Conservation (phyloP, 2,888 invertebrate genomes). For the Magallana nippona region DNA sequence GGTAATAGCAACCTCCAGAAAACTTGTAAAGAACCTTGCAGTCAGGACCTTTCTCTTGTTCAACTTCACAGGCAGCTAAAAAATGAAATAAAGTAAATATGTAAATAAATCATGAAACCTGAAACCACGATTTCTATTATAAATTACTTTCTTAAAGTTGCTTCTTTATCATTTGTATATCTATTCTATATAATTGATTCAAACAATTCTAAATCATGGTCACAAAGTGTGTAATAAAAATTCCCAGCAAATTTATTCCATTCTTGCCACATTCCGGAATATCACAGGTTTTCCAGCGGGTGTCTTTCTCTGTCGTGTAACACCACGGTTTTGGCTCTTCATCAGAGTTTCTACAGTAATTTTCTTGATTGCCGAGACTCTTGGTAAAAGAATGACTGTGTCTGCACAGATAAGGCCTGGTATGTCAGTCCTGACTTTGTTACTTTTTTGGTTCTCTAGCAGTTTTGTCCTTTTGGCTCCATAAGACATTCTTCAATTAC, state of each 20-base stretch:
- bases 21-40: constrained; percentile 16
- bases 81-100: background rate
- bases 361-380: background rate
- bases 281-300: constrained; percentile 29
- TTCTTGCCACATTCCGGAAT: constrained; percentile 40
- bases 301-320: constrained; percentile 33
- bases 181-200: no score
- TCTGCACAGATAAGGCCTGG: constrained; percentile 6
- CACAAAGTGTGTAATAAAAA: no score
- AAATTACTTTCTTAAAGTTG: no score
- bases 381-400: constrained; percentile 1
- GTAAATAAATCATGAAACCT: no score
- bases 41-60: constrained; percentile 32
- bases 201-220: no score
- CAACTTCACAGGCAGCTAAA: constrained; percentile 19
- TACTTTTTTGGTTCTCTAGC: background rate
- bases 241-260: no score
- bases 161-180: no score
- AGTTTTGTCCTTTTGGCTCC: constrained; percentile 8
- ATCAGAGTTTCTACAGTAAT: constrained; percentile 40
- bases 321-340: constrained; percentile 36
- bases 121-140: no score
- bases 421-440: constrained; percentile 32
- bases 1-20: constrained; percentile 27
- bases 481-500: constrained; percentile 11